A percentile compares a stretch with the other conserved stretches of the same genome.
Evolutionary conservation across 2,113 vertebrate genomes (phyloP).

Genomic region (Scopus umbretta): DNA sequence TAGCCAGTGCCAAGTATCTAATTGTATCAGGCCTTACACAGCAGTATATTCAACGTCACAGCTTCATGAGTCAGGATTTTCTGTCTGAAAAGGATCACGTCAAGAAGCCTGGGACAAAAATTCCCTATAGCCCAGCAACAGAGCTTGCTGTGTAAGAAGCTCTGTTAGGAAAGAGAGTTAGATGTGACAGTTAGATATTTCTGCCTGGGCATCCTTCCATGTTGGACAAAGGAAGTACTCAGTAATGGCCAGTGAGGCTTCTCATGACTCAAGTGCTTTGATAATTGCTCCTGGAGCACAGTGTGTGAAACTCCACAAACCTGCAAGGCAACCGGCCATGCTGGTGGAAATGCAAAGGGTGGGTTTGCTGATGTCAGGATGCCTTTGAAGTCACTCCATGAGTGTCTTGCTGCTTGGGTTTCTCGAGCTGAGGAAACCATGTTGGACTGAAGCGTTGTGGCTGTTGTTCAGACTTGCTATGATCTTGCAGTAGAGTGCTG

Average conservation of each 20-base stretch:
- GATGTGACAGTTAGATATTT: conserved; percentile 13
- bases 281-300: not conserved
- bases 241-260: conserved; percentile 10
- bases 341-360: not conserved
- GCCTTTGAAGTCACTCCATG: conserved; percentile 56
- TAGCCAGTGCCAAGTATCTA: conserved; percentile 23
- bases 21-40: conserved; percentile 60
- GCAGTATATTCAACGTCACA: conserved; percentile 41
- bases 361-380: conserved; percentile 8
- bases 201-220: conserved; percentile 42
- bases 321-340: not conserved
- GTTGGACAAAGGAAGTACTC: conserved; percentile 58
- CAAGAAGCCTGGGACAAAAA: conserved; percentile 66
- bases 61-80: conserved; percentile 75
- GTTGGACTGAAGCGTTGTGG: not conserved
- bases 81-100: conserved; percentile 64
- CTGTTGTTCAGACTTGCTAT: conserved; percentile 5
- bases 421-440: not conserved
- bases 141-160: conserved; percentile 8
- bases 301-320: not conserved
- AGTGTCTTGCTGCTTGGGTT: not conserved
- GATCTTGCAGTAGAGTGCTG: not conserved
- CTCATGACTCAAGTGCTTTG: conserved; percentile 49
- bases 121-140: conserved; percentile 56
- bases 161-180: not conserved